Evolutionary conservation across 1,140 invertebrate species (phyloP), one percentile per base, ranked within the genome.

Genomic region (Diprion similis): DNA sequence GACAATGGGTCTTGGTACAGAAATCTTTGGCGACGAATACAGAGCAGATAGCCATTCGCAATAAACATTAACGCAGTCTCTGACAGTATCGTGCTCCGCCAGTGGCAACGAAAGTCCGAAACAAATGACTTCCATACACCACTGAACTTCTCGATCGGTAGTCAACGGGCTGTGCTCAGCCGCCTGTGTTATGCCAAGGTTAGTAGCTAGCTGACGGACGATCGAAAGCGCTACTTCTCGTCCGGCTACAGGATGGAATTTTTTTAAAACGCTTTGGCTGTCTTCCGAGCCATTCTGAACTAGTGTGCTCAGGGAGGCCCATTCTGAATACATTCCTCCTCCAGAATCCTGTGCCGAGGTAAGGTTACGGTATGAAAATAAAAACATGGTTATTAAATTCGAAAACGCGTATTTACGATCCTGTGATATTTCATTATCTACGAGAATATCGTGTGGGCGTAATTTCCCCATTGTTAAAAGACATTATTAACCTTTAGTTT

Each of bases 21-120:
- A 92, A 77, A 94, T 90, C 80, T 95, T 95, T 1, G 96, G 95
- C 74, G 89, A 83, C 76, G 95, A 93, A 78, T 97, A 91, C 69
- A 98, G 88, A 0, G 96, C 95, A 0, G 94, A 94, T 45, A 99
- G 87, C 98, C 98, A 99, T 82, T 99, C 97, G 86, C 97, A 99
- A 84, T 99, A 99, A 24, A 99, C 94, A 86, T 96, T 96, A 10
- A 99, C 97, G 88, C 97, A 99, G 86, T 99, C 97, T 77, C 97
- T 93, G 64, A 99, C 94, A 0, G 96, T 95, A 78, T 99, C 97
- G 85, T 98, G 96, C 85, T 99, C 97, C 48, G 91, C 90, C 11
- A 99, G 84, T 0, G 97, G 96, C 47, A 99, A 87, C 47, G 95
- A 96, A 0, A 99, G 89, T 0, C 98, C 97, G 89, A 94, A 98